A percentile compares a stretch with the other conserved stretches of the same genome.
Evolutionary conservation across 2,113 vertebrate genomes (phyloP).

Genomic region (Oncorhynchus keta): DNA sequence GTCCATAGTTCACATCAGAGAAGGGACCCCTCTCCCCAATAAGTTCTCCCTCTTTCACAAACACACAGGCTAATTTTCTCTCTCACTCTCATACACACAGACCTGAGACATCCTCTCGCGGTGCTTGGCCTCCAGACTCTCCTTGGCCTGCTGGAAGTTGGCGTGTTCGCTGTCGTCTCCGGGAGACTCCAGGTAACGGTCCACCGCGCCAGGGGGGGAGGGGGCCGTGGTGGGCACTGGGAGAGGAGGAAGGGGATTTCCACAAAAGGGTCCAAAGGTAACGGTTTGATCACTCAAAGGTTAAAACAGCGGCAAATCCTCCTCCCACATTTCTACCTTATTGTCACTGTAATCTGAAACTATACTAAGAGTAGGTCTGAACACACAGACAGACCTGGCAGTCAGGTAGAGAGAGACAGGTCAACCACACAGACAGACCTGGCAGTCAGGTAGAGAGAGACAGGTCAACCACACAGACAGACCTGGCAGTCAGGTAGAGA

Average conservation of each 20-base stretch:
- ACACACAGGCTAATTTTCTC: not conserved
- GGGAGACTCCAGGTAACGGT: conserved; percentile 91
- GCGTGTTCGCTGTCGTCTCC: conserved; percentile 90
- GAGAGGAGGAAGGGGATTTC: no score
- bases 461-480: not conserved
- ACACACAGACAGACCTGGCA: not conserved
- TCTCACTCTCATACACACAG: conserved; percentile 20
- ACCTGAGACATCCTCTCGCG: conserved; percentile 93
- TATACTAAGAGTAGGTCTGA: not conserved
- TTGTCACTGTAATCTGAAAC: conserved; percentile 7
- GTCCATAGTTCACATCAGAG: not conserved
- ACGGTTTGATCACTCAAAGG: not conserved
- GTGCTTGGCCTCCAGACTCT: conserved; percentile 92
- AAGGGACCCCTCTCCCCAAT: not conserved
- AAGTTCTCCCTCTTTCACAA: not conserved
- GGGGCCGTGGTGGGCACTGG: conserved; percentile 84
- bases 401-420: no score
- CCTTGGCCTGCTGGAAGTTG: conserved; percentile 94
- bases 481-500: no score
- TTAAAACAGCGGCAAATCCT: not conserved
- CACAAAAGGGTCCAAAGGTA: not conserved
- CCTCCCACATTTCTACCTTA: not conserved
- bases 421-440: not conserved
- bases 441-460: not conserved
- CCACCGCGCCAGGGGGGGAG: conserved; percentile 87